These are phyloP conservation scores for Holothuria glaberrima DNA, from an alignment of 35 echinoderm and acorn worm genomes.

Conservation along the genomic window DNA sequence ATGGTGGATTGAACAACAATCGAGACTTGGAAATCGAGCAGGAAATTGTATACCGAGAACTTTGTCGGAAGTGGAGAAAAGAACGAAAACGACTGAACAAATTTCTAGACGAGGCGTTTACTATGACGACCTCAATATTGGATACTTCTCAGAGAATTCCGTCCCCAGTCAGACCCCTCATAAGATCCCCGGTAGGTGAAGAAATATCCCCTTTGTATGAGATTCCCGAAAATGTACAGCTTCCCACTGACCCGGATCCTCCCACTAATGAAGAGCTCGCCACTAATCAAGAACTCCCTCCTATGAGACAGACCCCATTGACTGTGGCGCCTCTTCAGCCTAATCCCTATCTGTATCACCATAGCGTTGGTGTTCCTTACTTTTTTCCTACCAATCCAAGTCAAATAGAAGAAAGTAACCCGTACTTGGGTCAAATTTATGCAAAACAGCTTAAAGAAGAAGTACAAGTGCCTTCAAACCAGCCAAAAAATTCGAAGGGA, in stretches of 20 bases:
- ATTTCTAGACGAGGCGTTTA: constrained; percentile 30
- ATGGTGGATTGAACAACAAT: not conserved
- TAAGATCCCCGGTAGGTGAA: too few species aligned
- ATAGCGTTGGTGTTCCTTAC: not conserved
- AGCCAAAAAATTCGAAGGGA: not conserved
- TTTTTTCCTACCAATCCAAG: not conserved
- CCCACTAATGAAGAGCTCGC: not conserved
- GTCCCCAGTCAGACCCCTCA: too few species aligned
- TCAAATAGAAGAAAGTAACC: not conserved
- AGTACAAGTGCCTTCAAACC: not conserved
- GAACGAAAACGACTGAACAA: constrained; percentile 28
- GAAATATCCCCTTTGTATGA: too few species aligned
- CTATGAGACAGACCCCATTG: not conserved
- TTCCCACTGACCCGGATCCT: not conserved
- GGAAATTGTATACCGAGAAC: not conserved
- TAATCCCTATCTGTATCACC: constrained; percentile 7
- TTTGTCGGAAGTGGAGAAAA: constrained; percentile 27
- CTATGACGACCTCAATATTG: constrained; percentile 13
- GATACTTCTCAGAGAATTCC: constrained; percentile 9
- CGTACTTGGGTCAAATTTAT: not conserved
- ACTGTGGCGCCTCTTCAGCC: not conserved
- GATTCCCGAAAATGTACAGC: too few species aligned
- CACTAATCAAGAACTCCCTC: not conserved
- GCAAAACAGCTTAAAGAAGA: too few species aligned
- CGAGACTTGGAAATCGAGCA: not conserved